These are phyloP conservation scores for Drosophila jambulina DNA, from an alignment of 1,140 invertebrate species.

Conservation along the genomic window DNA sequence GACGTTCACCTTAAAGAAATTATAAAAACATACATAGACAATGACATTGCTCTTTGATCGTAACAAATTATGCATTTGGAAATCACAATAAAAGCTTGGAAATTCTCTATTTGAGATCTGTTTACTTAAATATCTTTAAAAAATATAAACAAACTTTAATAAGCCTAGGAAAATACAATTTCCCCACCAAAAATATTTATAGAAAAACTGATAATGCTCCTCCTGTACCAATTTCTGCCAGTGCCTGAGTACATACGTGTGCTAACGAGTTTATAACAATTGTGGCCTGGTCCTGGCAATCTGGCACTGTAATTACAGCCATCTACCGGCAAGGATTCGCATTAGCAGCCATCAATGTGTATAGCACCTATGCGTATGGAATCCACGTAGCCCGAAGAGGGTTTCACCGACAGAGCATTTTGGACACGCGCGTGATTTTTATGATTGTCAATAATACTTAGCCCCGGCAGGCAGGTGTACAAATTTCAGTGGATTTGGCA, in stretches of 20 bases:
- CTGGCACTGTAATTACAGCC: constrained; percentile 58
- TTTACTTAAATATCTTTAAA: neutral
- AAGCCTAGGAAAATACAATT: neutral
- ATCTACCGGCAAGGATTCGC: constrained; percentile 34
- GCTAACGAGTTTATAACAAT: constrained; percentile 73
- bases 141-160: too few species aligned
- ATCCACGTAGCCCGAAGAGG: constrained; percentile 47
- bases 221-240: neutral
- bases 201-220: neutral
- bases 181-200: neutral
- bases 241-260: constrained; percentile 10
- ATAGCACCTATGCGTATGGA: constrained; percentile 57
- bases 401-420: constrained; percentile 54
- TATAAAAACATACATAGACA: neutral
- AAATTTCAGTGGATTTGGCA: constrained; percentile 69
- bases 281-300: constrained; percentile 49
- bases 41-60: too few species aligned
- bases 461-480: constrained; percentile 58
- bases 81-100: neutral
- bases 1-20: neutral
- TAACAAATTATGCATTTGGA: neutral
- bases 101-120: neutral
- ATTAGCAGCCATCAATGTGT: constrained; percentile 42
- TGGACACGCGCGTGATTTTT: constrained; percentile 76
- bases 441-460: constrained; percentile 79